phyloP scores from a whole-genome alignment of 23 tunicate genomes.

The Clavelina lepadiformis region DNA sequence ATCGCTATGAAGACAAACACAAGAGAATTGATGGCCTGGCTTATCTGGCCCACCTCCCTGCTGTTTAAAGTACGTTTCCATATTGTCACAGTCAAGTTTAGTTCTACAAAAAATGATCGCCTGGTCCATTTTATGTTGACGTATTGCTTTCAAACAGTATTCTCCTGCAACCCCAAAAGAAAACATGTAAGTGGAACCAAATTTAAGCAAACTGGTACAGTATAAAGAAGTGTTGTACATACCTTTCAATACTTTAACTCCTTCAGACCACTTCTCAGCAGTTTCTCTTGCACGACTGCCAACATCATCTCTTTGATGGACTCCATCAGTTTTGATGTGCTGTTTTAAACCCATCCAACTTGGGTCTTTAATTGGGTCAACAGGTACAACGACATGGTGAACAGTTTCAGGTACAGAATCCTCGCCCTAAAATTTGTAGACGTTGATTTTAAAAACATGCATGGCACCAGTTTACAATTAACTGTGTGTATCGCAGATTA shows the following conservation, averaged over 20 bases:
- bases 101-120: slow-evolving; percentile 92
- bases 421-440: slow-evolving; percentile 51
- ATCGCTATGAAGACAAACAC: slow-evolving; percentile 91
- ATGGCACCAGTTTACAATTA: no score
- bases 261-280: slow-evolving; percentile 72
- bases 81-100: slow-evolving; percentile 86
- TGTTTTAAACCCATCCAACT: slow-evolving; percentile 61
- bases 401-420: slow-evolving; percentile 96
- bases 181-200: not conserved
- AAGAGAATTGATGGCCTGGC: slow-evolving; percentile 48
- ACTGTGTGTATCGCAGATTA: no score
- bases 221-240: not conserved
- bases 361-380: slow-evolving; percentile 62
- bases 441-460: no score
- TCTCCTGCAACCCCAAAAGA: slow-evolving; percentile 40
- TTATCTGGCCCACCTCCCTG: slow-evolving; percentile 72
- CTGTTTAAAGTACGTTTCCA: slow-evolving; percentile 65
- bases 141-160: slow-evolving; percentile 74
- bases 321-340: slow-evolving; percentile 64
- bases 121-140: slow-evolving; percentile 92
- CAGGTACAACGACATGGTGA: slow-evolving; percentile 85
- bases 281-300: slow-evolving; percentile 29
- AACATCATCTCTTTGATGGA: slow-evolving; percentile 61
- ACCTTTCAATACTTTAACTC: slow-evolving; percentile 80
- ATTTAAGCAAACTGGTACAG: not conserved